Evolutionary conservation across 2,113 vertebrate genomes (phyloP).

Genomic region (Crotalus viridis): DNA sequence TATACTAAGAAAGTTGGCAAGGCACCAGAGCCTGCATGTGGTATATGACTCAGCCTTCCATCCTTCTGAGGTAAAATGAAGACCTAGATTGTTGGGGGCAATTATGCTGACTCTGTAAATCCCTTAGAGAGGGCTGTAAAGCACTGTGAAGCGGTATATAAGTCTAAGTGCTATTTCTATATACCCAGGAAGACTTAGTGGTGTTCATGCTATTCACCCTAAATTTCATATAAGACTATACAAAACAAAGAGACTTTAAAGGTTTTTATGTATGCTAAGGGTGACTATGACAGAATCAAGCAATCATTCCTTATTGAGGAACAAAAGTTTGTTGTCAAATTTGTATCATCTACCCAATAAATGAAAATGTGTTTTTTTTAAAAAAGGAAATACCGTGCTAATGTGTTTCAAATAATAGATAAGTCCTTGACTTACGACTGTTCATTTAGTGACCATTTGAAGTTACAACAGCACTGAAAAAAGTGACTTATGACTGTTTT

Average conservation of each 20-base stretch:
- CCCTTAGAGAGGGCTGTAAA: not conserved
- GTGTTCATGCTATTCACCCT: slow-evolving; percentile 65
- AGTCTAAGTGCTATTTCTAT: not conserved
- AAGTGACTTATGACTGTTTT: not conserved
- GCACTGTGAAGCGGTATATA: not conserved
- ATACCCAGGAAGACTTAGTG: slow-evolving; percentile 91
- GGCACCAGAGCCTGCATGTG: slow-evolving; percentile 93
- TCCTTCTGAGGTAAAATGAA: not conserved
- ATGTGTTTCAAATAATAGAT: not conserved
- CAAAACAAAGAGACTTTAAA: not conserved
- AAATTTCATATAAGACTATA: not conserved
- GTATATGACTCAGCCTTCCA: slow-evolving; percentile 64
- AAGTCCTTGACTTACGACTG: not conserved
- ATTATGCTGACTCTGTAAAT: not conserved
- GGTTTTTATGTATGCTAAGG: not conserved
- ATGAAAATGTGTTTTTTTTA: not conserved
- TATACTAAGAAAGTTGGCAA: slow-evolving; percentile 99
- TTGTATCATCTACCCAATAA: not conserved
- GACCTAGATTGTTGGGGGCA: not conserved
- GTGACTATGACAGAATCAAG: not conserved
- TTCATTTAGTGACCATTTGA: not conserved
- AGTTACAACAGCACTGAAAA: not conserved
- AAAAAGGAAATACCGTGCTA: not conserved
- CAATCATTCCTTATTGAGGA: not conserved
- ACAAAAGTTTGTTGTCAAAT: not conserved